Percentiles rank a stretch among this genome's conserved stretches.
phyloP scores from a whole-genome alignment of 2,888 invertebrate genomes.

The Orthosia cruda region DNA sequence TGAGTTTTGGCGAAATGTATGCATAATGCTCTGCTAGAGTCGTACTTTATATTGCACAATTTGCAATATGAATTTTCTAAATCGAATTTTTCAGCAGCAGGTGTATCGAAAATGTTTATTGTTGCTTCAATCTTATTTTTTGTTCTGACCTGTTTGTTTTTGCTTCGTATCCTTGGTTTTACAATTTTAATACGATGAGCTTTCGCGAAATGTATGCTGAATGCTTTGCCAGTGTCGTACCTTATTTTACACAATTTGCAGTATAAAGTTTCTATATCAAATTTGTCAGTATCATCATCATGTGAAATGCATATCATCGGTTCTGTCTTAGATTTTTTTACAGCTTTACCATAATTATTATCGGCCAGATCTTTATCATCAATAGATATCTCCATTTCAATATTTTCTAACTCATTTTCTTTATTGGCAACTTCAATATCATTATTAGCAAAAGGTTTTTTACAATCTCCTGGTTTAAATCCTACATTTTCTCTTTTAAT shows the following conservation, averaged over 20 bases:
- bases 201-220: conserved; percentile 78
- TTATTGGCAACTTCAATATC: conserved; percentile 22
- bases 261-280: conserved; percentile 74
- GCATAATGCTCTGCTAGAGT: conserved; percentile 70
- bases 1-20: conserved; percentile 78
- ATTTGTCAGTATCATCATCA: conserved; percentile 58
- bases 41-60: conserved; percentile 78
- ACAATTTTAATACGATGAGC: conserved; percentile 73
- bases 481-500: conserved; percentile 36
- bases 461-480: conserved; percentile 17
- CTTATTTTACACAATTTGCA: conserved; percentile 81
- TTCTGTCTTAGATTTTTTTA: conserved; percentile 5
- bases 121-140: background rate
- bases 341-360: conserved; percentile 11
- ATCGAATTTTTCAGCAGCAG: conserved; percentile 70
- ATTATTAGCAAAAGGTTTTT: background rate
- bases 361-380: conserved; percentile 7
- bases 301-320: conserved; percentile 18
- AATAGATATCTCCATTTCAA: conserved; percentile 14
- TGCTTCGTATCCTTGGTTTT: conserved; percentile 57
- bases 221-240: conserved; percentile 68
- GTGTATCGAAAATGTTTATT: conserved; percentile 7
- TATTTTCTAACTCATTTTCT: conserved; percentile 20
- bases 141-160: background rate
- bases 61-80: conserved; percentile 78